These are phyloP conservation scores for Otolemur garnettii DNA, from an alignment of 2,113 vertebrate species.

Conservation along the genomic window DNA sequence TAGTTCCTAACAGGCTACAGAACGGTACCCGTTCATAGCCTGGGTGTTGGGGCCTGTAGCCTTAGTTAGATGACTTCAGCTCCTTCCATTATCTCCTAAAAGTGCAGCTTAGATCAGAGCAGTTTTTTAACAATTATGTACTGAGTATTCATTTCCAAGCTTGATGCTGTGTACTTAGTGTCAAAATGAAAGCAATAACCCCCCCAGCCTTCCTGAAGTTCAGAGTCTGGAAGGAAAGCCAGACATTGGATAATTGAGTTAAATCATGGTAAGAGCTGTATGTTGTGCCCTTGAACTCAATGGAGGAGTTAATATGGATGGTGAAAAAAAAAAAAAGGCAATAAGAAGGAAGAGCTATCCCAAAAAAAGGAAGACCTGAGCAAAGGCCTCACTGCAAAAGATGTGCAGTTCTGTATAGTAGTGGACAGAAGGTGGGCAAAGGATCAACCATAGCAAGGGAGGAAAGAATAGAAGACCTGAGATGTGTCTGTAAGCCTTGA, in stretches of 20 bases:
- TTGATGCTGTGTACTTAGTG: background rate
- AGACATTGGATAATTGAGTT: background rate
- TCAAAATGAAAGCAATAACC: background rate
- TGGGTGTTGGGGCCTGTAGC: too few relatives aligned
- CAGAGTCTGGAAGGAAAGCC: background rate
- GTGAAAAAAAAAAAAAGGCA: background rate
- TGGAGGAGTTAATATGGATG: background rate
- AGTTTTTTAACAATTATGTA: background rate
- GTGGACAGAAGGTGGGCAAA: background rate
- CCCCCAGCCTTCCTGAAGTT: background rate
- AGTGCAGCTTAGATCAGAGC: background rate
- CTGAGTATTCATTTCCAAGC: background rate
- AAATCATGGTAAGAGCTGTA: background rate
- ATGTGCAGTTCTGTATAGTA: background rate
- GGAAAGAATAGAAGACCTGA: background rate
- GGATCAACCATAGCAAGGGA: too few relatives aligned
- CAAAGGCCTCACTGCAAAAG: background rate
- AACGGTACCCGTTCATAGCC: too few relatives aligned
- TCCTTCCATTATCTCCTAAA: background rate
- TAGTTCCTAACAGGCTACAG: too few relatives aligned
- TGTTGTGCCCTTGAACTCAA: background rate
- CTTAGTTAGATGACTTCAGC: background rate
- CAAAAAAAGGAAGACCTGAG: background rate
- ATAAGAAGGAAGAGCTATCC: background rate
- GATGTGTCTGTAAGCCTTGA: background rate